Base-by-base conservation (phyloP, 2,888 invertebrate species). In the Pristionchus japonicus region DNA sequence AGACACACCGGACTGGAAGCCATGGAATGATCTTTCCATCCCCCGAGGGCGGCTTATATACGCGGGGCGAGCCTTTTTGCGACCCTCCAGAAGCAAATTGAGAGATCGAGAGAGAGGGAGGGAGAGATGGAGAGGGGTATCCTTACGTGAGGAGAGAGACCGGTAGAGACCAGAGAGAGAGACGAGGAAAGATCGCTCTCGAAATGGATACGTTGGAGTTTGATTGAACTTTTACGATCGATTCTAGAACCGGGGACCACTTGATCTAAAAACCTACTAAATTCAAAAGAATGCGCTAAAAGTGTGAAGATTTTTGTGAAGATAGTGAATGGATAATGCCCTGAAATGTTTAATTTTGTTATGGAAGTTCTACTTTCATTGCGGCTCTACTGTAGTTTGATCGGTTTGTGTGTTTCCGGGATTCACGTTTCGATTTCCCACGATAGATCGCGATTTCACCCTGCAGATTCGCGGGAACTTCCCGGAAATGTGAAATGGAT, bases 1-100 rank as follows among this genome's bases (percentile, higher is more conserved):
- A 70, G 37, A 70, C 9, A 70, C 70, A 37, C 20, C n/a, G 85
- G 9, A 27, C 43, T 34, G 27, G 70, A 9, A n/a, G n/a, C n/a
- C n/a, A n/a, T 70, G 37, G 34, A 67, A 34, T 67, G 43, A 47
- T 70, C 86, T 70, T 49, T 49, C 86, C 64, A 47, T 64, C 40
- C n/a, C 47, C 6, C 20, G 43, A n/a, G 77, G 77, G 17, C 31
- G 85, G 43, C 70, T 86, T 86, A 49, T 86, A 86, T 86, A 86
- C 86, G 23, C 37, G 20, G 49, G 31, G 40, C n/a, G 27, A 17
- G 61, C 49, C 34, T 86, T 86, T 86, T 86, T 86, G 86, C 70
- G 86, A 86, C 86, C 67, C 77, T 47, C 20, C 86, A 70, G 49
- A 86, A 86, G 86, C 49, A 23, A 17, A 67, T 27, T 3, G 86